These are phyloP conservation scores for Sinhomidia bicolor DNA, from an alignment of 2,888 invertebrate species.

Conservation along the genomic window DNA sequence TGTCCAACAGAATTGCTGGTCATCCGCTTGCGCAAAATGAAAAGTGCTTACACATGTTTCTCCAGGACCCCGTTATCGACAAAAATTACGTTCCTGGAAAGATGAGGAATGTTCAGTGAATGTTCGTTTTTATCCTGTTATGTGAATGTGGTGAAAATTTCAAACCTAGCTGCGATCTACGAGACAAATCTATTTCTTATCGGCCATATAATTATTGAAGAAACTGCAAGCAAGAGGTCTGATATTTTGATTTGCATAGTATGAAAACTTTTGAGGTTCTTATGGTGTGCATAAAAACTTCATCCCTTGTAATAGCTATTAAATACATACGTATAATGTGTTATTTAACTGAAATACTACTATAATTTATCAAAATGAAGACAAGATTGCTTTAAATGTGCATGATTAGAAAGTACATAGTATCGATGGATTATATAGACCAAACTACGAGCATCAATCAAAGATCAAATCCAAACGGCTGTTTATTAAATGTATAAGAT, in stretches of 20 bases:
- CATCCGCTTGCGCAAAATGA: constrained; percentile 99
- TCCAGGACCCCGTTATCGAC: constrained; percentile 98
- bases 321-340: constrained; percentile 32
- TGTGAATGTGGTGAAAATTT: constrained; percentile 58
- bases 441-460: constrained; percentile 7
- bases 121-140: constrained; percentile 31
- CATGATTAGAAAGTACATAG: constrained; percentile 43
- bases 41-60: constrained; percentile 99
- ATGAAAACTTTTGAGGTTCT: constrained; percentile 21
- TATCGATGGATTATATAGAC: neutral
- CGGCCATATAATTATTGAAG: constrained; percentile 68
- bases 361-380: constrained; percentile 33
- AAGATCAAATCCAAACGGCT: constrained; percentile 34
- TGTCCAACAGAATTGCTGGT: constrained; percentile 91
- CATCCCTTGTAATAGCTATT: constrained; percentile 37
- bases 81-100: constrained; percentile 99
- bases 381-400: constrained; percentile 62
- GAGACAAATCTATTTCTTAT: constrained; percentile 74
- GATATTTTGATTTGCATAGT: constrained; percentile 55
- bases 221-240: constrained; percentile 68
- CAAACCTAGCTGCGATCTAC: constrained; percentile 69
- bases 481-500: constrained; percentile 39
- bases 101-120: constrained; percentile 91
- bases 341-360: constrained; percentile 27
- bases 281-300: constrained; percentile 44